phyloP scores from a whole-genome alignment of 2,113 vertebrate genomes.

The Crypturellus undulatus region DNA sequence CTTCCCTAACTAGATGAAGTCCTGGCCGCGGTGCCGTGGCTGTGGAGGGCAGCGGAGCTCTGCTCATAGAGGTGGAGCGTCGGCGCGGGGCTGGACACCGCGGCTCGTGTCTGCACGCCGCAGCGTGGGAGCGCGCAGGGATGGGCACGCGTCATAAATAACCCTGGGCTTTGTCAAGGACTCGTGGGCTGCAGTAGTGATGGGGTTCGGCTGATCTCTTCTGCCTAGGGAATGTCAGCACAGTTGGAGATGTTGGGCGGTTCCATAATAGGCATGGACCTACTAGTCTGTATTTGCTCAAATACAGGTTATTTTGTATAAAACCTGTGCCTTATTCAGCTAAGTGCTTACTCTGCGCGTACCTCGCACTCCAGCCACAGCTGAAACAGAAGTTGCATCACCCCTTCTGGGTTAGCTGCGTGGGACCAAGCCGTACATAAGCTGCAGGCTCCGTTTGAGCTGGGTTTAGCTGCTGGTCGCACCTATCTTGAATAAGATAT shows the following conservation, averaged over 20 bases:
- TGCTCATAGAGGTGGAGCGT: background rate
- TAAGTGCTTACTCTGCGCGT: accelerated
- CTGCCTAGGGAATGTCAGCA: no score
- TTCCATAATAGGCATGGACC: no score
- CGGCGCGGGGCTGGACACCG: no score
- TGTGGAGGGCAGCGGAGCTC: background rate
- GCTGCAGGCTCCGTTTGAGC: background rate
- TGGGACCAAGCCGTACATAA: background rate
- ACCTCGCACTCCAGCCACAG: accelerated
- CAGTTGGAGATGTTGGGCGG: accelerated
- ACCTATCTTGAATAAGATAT: background rate
- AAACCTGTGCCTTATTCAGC: background rate
- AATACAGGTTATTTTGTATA: accelerated
- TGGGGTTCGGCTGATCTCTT: accelerated
- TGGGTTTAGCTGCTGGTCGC: background rate
- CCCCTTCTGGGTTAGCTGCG: background rate
- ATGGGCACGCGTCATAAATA: accelerated
- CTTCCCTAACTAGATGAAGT: accelerated
- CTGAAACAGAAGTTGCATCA: background rate
- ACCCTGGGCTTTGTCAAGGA: accelerated
- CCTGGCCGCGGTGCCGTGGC: accelerated
- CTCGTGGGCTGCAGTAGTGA: background rate
- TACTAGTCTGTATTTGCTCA: no score
- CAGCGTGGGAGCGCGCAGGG: no score
- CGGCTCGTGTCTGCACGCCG: no score